These are phyloP conservation scores for Orchesellides sinensis DNA, from an alignment of 2,888 invertebrate genomes.

Conservation along the genomic window DNA sequence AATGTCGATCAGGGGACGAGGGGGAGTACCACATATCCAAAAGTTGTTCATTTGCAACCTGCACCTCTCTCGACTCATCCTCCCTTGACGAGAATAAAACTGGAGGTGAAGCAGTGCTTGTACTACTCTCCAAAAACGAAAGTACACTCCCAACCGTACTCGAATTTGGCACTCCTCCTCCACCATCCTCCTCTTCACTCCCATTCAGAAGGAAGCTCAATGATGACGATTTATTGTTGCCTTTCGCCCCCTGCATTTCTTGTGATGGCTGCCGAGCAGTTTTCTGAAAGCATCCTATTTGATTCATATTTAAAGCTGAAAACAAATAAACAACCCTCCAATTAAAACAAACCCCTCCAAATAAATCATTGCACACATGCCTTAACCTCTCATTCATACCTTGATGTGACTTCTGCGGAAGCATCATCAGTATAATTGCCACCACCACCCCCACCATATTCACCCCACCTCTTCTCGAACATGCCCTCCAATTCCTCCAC, in stretches of 20 bases:
- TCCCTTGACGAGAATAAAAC: slow-evolving; percentile 14
- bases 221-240: not conserved
- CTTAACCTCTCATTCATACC: too few species aligned
- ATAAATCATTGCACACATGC: too few species aligned
- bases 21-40: slow-evolving; percentile 63
- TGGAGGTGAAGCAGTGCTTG: not conserved
- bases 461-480: too few species aligned
- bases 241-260: not conserved
- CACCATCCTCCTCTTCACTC: too few species aligned
- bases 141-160: not conserved
- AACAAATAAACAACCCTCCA: not conserved
- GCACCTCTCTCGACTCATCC: slow-evolving; percentile 51
- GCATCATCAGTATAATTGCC: too few species aligned
- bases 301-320: slow-evolving; percentile 38
- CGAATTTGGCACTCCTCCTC: not conserved
- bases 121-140: slow-evolving; percentile 32
- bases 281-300: slow-evolving; percentile 58
- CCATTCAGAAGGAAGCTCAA: slow-evolving; percentile 48
- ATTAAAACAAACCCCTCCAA: too few species aligned
- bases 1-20: slow-evolving; percentile 45
- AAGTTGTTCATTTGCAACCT: slow-evolving; percentile 38
- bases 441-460: too few species aligned
- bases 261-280: slow-evolving; percentile 41
- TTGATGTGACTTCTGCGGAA: too few species aligned
- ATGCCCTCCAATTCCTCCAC: too few species aligned